Conservation (phyloP, 2,113 vertebrate species). For the Notothenia rossii region DNA sequence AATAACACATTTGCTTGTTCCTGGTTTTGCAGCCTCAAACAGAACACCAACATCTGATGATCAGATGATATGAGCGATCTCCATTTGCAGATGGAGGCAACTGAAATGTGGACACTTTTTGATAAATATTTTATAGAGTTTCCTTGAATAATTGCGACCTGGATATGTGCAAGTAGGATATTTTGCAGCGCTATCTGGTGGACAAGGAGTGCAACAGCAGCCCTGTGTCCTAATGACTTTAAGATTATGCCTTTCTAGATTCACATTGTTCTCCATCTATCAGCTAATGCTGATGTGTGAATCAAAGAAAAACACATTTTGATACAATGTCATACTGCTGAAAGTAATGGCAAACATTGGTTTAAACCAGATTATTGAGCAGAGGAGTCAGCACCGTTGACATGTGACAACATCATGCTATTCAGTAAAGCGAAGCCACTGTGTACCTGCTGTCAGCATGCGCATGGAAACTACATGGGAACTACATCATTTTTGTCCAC, state of each 20-base stretch:
- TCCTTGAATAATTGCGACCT: not conserved
- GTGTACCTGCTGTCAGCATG: conserved; percentile 15
- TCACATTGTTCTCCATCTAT: not conserved
- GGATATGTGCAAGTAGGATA: not conserved
- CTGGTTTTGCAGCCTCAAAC: not conserved
- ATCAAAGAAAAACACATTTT: not conserved
- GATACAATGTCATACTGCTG: not conserved
- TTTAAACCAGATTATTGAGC: not conserved
- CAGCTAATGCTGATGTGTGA: not conserved
- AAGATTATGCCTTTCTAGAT: conserved; percentile 2
- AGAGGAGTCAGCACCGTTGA: not conserved
- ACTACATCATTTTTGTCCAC: not conserved
- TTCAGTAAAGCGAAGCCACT: conserved; percentile 21
- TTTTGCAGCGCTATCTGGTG: not conserved
- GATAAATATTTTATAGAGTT: not conserved
- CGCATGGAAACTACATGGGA: not conserved
- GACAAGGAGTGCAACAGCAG: conserved; percentile 1
- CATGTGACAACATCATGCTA: not conserved
- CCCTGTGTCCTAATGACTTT: not conserved
- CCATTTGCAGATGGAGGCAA: not conserved
- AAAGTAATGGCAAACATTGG: not conserved
- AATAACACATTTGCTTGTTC: not conserved
- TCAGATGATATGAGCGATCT: not conserved
- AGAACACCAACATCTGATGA: not conserved
- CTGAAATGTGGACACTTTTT: not conserved